Conservation (phyloP, 2,113 vertebrate species). For the Nerophis lumbriciformis region DNA sequence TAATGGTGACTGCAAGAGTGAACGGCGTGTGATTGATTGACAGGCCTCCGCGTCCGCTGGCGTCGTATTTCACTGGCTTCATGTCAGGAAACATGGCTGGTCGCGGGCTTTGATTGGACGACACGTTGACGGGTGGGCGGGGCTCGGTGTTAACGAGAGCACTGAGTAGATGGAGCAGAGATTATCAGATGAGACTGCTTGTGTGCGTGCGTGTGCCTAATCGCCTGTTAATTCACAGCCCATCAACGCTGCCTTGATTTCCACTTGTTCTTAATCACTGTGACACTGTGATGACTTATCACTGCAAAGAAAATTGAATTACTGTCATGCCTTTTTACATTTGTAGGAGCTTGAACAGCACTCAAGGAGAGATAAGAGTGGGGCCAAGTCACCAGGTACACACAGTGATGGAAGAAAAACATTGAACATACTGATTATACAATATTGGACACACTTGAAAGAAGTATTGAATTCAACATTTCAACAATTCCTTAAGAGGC, state of each 20-base stretch:
- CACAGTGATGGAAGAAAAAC: not conserved
- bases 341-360: constrained; percentile 93
- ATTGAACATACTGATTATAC: too few species aligned
- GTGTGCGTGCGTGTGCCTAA: not conserved
- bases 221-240: not conserved
- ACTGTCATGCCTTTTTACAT: not conserved
- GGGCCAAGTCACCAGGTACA: constrained; percentile 96
- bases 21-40: constrained; percentile 63
- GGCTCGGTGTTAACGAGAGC: constrained; percentile 52
- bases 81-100: constrained; percentile 66
- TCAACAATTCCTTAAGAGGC: too few species aligned
- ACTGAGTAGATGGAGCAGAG: constrained; percentile 9
- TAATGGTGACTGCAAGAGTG: constrained; percentile 55
- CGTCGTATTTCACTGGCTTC: constrained; percentile 65
- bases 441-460: too few species aligned
- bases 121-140: constrained; percentile 65
- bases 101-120: constrained; percentile 71
- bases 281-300: not conserved
- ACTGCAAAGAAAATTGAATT: not conserved
- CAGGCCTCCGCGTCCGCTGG: constrained; percentile 45
- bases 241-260: not conserved
- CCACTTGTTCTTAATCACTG: not conserved
- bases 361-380: constrained; percentile 95
- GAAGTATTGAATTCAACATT: too few species aligned
- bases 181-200: constrained; percentile 2